Conservation (phyloP, 2,888 invertebrate genomes). For the Homarus gammarus region DNA sequence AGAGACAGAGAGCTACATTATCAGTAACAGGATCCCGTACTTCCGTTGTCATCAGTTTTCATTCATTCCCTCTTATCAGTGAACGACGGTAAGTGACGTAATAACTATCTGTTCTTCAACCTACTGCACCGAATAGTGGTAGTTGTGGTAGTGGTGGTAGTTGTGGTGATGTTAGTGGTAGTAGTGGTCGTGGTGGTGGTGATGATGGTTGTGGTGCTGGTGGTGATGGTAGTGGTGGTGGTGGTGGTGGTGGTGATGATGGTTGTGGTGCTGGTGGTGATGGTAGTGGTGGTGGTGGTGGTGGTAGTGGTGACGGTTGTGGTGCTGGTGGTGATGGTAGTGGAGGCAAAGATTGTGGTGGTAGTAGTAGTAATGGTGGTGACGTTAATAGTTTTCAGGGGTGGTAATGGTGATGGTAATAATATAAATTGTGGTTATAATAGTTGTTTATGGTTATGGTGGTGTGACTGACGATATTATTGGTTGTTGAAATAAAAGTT, state of each 20-base stretch:
- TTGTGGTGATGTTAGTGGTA: no score
- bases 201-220: not conserved
- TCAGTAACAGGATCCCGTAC: no score
- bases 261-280: not conserved
- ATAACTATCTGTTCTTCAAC: no score
- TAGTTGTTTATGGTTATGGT: not conserved
- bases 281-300: not conserved
- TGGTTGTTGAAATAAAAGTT: not conserved
- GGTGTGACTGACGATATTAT: not conserved
- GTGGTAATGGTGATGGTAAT: not conserved
- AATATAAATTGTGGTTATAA: slow-evolving; percentile 1
- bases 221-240: not conserved
- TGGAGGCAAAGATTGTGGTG: no score
- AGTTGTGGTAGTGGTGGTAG: not conserved
- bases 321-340: slow-evolving; percentile 13
- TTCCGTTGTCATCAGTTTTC: no score
- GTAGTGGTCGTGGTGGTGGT: not conserved
- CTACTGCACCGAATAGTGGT: no score
- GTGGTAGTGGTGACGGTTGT: not conserved
- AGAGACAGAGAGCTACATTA: no score
- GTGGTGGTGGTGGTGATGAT: not conserved
- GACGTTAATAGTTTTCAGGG: not conserved
- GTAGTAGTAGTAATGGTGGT: slow-evolving; percentile 3
- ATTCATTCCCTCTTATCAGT: no score
- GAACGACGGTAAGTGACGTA: no score